These are phyloP conservation scores for Ranitomeya imitator DNA, from an alignment of 2,113 vertebrate species.

Conservation along the genomic window DNA sequence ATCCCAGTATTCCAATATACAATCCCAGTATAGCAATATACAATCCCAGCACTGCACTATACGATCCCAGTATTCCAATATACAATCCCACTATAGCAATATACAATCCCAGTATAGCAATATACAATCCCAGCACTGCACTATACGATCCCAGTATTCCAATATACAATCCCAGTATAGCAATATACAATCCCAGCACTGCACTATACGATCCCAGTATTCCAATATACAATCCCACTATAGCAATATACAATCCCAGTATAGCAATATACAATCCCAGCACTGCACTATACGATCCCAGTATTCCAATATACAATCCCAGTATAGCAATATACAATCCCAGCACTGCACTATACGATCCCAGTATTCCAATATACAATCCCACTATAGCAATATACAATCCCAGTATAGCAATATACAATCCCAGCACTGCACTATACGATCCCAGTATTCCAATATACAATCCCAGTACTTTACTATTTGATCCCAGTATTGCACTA, in stretches of 20 bases:
- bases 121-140: not conserved
- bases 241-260: not conserved
- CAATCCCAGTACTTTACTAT: not conserved
- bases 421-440: not conserved
- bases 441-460: not conserved
- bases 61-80: not conserved
- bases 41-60: not conserved
- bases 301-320: not conserved
- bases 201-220: not conserved
- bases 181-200: not conserved
- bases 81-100: not conserved
- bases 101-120: not conserved
- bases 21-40: not conserved
- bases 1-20: not conserved
- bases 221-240: not conserved
- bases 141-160: not conserved
- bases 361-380: not conserved
- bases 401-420: not conserved
- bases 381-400: not conserved
- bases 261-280: not conserved
- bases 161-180: not conserved
- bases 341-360: not conserved
- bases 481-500: not conserved
- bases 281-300: not conserved
- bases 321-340: too few relatives aligned